A percentile compares a stretch with the other conserved stretches of the same genome.
Conservation (phyloP, 2,113 vertebrate genomes). For the Fregetta grallaria region DNA sequence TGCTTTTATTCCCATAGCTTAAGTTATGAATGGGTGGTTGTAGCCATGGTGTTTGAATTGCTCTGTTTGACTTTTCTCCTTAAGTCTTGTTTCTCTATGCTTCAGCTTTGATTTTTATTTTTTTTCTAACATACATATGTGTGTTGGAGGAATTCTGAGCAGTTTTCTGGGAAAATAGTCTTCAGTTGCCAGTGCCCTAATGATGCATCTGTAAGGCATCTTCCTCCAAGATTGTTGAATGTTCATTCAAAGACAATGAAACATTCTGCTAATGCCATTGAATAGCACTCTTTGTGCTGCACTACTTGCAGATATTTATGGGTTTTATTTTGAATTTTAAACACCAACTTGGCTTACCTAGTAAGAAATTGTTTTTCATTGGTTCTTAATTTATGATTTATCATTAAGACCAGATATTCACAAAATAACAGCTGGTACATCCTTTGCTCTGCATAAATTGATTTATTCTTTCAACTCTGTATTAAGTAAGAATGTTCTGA, state of each 20-base stretch:
- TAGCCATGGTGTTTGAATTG: neutral
- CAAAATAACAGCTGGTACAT: neutral
- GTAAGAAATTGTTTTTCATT: neutral
- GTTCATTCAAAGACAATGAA: neutral
- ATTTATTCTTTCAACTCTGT: neutral
- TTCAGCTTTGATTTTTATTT: neutral
- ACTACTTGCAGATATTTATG: neutral
- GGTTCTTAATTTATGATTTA: neutral
- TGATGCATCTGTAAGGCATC: neutral
- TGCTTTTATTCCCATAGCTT: neutral
- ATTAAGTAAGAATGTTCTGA: neutral
- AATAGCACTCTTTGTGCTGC: neutral
- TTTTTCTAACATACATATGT: neutral
- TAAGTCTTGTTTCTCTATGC: neutral
- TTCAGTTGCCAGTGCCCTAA: neutral
- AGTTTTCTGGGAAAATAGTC: constrained; percentile 15
- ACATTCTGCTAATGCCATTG: neutral
- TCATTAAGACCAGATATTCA: neutral
- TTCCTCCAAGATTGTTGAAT: neutral
- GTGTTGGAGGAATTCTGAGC: constrained; percentile 12
- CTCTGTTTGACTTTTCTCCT: neutral
- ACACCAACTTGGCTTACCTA: neutral
- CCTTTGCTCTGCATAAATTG: neutral
- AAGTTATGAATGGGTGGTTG: neutral
- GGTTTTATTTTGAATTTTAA: neutral